These are phyloP conservation scores for Steromphala cineraria DNA, from an alignment of 2,888 invertebrate genomes.

Conservation along the genomic window DNA sequence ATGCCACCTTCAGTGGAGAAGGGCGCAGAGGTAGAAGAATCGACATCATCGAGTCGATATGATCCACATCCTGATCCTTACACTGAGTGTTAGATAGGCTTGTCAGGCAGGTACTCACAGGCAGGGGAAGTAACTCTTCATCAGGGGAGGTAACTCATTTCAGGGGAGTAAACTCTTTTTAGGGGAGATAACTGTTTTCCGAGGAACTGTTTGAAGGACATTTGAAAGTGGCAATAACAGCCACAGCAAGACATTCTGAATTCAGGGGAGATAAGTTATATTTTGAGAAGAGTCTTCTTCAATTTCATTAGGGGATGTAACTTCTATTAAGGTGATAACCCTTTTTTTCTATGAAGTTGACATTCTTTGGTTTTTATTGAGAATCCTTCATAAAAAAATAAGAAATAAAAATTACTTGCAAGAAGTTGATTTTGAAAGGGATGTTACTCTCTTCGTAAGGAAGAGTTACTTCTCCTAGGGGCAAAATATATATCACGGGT, in stretches of 20 bases:
- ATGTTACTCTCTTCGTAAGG: too few relatives aligned
- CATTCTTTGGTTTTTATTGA: neutral
- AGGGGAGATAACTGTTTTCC: neutral
- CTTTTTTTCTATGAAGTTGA: too few relatives aligned
- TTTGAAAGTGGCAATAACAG: too few relatives aligned
- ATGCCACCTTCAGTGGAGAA: neutral
- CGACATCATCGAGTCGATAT: neutral
- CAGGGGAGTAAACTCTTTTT: neutral
- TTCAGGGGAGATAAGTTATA: too few relatives aligned
- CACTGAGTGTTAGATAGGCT: slow-evolving; percentile 17
- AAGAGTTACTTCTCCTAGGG: too few relatives aligned
- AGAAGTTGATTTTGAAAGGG: too few relatives aligned
- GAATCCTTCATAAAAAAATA: too few relatives aligned
- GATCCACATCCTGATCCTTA: neutral
- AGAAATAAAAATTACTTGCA: too few relatives aligned
- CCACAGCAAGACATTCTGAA: too few relatives aligned
- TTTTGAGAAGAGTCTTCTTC: too few relatives aligned
- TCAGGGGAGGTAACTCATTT: neutral
- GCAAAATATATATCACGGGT: too few relatives aligned
- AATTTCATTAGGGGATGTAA: neutral
- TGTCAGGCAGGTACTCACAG: slow-evolving; percentile 9
- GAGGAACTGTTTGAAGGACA: too few relatives aligned
- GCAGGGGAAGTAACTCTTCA: neutral
- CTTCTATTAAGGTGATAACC: neutral
- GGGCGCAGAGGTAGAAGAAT: neutral